Percentiles rank a stretch among this genome's conserved stretches.
Evolutionary conservation across 2,113 vertebrate genomes (phyloP).

Genomic region (Nematolebias whitei): DNA sequence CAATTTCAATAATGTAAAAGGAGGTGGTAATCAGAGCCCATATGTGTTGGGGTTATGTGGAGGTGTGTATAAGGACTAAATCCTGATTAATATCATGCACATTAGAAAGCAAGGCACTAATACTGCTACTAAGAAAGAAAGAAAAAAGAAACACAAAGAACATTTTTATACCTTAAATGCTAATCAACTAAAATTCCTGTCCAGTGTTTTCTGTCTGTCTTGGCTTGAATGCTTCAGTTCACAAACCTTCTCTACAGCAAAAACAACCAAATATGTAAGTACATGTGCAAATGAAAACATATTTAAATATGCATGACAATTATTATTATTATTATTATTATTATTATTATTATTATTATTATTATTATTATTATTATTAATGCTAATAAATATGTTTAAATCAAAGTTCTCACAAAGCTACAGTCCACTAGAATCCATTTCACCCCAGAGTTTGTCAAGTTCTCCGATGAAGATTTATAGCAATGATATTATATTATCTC

Average conservation of each 20-base stretch:
- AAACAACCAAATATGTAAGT: not conserved
- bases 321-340: too few relatives aligned
- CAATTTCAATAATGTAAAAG: slow-evolving; percentile 78
- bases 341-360: too few relatives aligned
- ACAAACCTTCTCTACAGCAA: not conserved
- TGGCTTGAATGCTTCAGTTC: not conserved
- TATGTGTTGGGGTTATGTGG: slow-evolving; percentile 48
- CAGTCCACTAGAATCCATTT: too few relatives aligned
- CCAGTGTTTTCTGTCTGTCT: slow-evolving; percentile 13
- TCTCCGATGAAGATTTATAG: too few relatives aligned
- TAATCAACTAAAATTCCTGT: slow-evolving; percentile 26
- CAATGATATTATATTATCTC: too few relatives aligned
- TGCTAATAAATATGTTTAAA: too few relatives aligned
- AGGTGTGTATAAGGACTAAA: slow-evolving; percentile 33
- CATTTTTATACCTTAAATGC: slow-evolving; percentile 9
- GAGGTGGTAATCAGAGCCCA: slow-evolving; percentile 33
- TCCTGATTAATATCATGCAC: slow-evolving; percentile 24
- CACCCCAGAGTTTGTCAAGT: too few relatives aligned
- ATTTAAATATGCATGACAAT: too few relatives aligned
- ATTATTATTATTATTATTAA: too few relatives aligned
- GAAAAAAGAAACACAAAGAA: not conserved
- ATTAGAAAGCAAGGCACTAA: not conserved
- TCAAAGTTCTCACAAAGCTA: too few relatives aligned
- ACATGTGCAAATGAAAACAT: too few relatives aligned
- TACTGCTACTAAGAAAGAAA: not conserved